phyloP scores from a whole-genome alignment of 2,797 vertebrate genomes.

The Ciconia nigra region DNA sequence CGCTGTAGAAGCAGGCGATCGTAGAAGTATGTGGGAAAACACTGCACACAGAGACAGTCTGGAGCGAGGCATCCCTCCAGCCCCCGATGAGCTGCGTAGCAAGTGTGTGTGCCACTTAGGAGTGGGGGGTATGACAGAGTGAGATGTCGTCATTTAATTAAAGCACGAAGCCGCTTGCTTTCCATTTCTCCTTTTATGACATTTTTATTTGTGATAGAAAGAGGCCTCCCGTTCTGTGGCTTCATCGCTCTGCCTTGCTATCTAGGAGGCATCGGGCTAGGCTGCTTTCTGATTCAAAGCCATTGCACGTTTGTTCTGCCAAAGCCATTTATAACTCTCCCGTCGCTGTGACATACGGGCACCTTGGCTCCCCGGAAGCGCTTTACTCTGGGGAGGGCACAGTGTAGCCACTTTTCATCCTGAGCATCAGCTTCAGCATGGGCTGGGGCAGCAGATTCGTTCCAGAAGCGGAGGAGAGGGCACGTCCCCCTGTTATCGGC shows the following conservation, averaged over 20 bases:
- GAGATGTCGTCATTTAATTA: background rate
- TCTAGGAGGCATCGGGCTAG: background rate
- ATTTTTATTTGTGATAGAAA: background rate
- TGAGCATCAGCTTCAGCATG: background rate
- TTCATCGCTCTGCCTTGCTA: background rate
- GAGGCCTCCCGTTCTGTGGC: background rate
- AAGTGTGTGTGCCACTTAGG: background rate
- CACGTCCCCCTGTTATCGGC: background rate
- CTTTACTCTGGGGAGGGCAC: background rate
- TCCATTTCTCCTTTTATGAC: background rate
- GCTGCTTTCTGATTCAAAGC: constrained; percentile 66
- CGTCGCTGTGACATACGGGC: constrained; percentile 40
- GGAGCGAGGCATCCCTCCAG: background rate
- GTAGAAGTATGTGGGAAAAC: background rate
- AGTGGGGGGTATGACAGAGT: background rate
- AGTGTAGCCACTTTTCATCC: background rate
- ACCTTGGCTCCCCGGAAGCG: constrained; percentile 60
- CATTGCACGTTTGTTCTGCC: constrained; percentile 46
- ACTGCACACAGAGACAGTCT: background rate
- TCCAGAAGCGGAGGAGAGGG: constrained; percentile 18
- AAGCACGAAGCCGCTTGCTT: background rate
- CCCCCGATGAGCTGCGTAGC: background rate
- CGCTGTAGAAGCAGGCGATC: background rate
- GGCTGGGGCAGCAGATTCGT: background rate
- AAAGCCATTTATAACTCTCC: constrained; percentile 76